phyloP scores from a whole-genome alignment of 2,797 vertebrate genomes.

The Botia kubotai region DNA sequence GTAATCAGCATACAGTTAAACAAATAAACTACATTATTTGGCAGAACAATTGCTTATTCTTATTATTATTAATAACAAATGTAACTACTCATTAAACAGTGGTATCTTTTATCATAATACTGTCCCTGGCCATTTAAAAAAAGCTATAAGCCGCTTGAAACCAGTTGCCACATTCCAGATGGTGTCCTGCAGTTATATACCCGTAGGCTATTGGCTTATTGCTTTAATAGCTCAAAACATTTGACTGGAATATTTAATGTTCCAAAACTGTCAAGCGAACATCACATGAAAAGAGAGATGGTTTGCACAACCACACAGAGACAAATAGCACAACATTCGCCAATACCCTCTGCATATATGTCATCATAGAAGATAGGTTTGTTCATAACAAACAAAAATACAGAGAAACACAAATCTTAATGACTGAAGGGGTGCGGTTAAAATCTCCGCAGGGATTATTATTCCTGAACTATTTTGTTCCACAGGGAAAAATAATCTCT shows the following conservation, averaged over 20 bases:
- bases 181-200: not conserved
- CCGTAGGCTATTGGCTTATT: not conserved
- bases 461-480: slow-evolving; percentile 4
- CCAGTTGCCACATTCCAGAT: not conserved
- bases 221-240: not conserved
- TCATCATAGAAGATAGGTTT: slow-evolving; percentile 19
- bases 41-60: not conserved
- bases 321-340: not conserved
- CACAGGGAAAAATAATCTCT: slow-evolving; percentile 45
- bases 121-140: not conserved
- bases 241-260: not conserved
- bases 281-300: not conserved
- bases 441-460: slow-evolving; percentile 22
- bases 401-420: slow-evolving; percentile 16
- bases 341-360: slow-evolving; percentile 12
- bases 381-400: not conserved
- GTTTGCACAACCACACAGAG: not conserved
- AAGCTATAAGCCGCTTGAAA: not conserved
- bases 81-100: not conserved
- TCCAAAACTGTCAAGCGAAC: not conserved
- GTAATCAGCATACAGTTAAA: not conserved
- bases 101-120: not conserved
- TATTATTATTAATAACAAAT: not conserved
- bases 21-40: not conserved
- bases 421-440: slow-evolving; percentile 21